Conservation (phyloP, 92 coral and sea anemone genomes). For the Scolanthus callimorphus region DNA sequence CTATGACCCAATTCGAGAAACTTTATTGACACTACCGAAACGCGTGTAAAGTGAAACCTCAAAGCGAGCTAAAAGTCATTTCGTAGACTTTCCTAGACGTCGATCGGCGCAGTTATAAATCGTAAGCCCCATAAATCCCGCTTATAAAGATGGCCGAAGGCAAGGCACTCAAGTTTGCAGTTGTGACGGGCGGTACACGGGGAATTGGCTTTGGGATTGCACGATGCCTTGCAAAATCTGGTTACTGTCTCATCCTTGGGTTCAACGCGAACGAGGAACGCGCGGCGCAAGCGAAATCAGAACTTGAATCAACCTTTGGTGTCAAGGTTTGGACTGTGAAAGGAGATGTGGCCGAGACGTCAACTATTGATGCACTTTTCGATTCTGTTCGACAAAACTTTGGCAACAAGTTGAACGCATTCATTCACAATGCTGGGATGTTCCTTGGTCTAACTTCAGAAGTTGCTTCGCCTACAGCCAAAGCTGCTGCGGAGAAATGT, state of each 20-base stretch:
- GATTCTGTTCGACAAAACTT: background rate
- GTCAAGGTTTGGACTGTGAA: conserved; percentile 1
- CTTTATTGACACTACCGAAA: no score
- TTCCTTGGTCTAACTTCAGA: background rate
- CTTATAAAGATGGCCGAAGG: background rate
- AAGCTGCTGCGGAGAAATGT: background rate
- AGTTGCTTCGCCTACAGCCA: background rate
- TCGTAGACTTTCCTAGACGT: no score
- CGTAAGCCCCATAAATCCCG: no score
- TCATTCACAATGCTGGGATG: conserved; percentile 2
- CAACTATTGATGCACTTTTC: background rate
- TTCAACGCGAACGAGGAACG: background rate
- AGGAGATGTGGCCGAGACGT: background rate
- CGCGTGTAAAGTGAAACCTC: no score
- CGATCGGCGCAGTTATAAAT: no score
- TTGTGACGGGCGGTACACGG: conserved; percentile 5
- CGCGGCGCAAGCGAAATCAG: background rate
- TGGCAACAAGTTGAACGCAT: background rate
- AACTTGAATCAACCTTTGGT: background rate
- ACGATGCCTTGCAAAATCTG: conserved; percentile 2
- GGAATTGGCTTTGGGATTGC: conserved; percentile 7
- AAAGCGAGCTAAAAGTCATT: no score
- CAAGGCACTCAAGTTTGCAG: background rate
- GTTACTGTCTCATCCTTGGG: background rate
- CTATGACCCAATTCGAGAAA: no score